Conservation (phyloP, 2,888 invertebrate genomes). For the Nephrotoma appendiculata region DNA sequence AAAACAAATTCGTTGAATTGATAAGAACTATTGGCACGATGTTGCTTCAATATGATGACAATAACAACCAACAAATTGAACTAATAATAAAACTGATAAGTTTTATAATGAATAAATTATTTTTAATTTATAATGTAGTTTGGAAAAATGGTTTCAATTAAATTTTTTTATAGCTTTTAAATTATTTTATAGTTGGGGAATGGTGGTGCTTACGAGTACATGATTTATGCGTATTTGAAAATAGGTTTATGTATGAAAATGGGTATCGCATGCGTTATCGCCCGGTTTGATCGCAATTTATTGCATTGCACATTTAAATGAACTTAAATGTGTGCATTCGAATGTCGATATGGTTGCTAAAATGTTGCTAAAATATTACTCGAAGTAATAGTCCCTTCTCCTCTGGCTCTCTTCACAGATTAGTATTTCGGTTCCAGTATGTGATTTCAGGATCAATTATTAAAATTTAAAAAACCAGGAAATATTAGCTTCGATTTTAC, state of each 20-base stretch:
- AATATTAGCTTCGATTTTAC: too few species aligned
- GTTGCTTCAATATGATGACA: background rate
- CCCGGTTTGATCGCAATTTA: background rate
- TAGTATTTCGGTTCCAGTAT: too few species aligned
- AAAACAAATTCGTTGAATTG: background rate
- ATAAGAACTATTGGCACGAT: background rate
- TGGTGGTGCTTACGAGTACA: background rate
- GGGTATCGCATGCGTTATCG: background rate
- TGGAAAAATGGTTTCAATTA: background rate
- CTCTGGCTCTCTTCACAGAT: too few species aligned
- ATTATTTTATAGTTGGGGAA: background rate
- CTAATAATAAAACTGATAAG: background rate
- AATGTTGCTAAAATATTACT: too few species aligned
- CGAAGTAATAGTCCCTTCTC: too few species aligned
- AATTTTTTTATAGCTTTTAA: background rate
- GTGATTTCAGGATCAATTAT: too few species aligned
- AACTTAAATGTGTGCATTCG: too few species aligned
- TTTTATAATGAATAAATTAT: background rate
- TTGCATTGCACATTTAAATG: background rate
- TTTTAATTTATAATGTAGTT: background rate
- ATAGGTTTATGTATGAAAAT: background rate
- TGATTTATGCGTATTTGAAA: background rate
- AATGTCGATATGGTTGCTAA: too few species aligned
- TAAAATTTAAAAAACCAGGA: too few species aligned
- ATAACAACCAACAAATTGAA: background rate